These are phyloP conservation scores for Pipra filicauda DNA, from an alignment of 2,113 vertebrate species.

Conservation along the genomic window DNA sequence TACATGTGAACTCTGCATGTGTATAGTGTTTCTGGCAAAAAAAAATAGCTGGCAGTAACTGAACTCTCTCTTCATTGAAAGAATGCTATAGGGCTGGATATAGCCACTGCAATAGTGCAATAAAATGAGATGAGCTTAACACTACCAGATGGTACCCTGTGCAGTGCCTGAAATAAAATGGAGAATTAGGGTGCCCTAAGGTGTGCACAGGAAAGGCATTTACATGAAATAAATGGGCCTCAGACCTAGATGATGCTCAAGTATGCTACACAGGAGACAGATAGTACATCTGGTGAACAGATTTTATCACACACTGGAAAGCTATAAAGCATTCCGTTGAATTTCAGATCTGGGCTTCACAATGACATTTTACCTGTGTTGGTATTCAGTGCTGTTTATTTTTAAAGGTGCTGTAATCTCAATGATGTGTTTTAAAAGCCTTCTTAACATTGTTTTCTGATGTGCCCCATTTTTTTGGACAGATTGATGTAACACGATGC, in stretches of 20 bases:
- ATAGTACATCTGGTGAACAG: constrained; percentile 88
- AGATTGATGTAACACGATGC: constrained; percentile 46
- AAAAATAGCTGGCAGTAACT: constrained; percentile 75
- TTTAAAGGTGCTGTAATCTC: constrained; percentile 82
- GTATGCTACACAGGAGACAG: constrained; percentile 85
- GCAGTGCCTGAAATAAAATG: constrained; percentile 96
- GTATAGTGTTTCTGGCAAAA: constrained; percentile 72
- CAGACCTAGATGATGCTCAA: constrained; percentile 86
- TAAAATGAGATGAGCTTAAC: constrained; percentile 83
- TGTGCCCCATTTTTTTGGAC: constrained; percentile 52
- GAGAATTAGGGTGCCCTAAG: constrained; percentile 96
- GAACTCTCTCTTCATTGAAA: constrained; percentile 62
- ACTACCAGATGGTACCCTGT: constrained; percentile 96
- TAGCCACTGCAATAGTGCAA: constrained; percentile 66
- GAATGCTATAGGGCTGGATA: constrained; percentile 61
- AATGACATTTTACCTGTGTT: constrained; percentile 83
- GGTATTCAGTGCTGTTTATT: constrained; percentile 80
- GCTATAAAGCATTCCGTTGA: constrained; percentile 76
- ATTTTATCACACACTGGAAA: constrained; percentile 84
- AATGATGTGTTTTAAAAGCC: constrained; percentile 81
- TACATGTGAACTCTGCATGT: constrained; percentile 57
- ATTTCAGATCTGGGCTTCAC: constrained; percentile 73
- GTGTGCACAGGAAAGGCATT: constrained; percentile 95
- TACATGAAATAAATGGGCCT: constrained; percentile 99
- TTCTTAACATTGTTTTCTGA: constrained; percentile 74